Conservation (phyloP, 2,888 invertebrate species). For the Pristionchus entomophagus region DNA sequence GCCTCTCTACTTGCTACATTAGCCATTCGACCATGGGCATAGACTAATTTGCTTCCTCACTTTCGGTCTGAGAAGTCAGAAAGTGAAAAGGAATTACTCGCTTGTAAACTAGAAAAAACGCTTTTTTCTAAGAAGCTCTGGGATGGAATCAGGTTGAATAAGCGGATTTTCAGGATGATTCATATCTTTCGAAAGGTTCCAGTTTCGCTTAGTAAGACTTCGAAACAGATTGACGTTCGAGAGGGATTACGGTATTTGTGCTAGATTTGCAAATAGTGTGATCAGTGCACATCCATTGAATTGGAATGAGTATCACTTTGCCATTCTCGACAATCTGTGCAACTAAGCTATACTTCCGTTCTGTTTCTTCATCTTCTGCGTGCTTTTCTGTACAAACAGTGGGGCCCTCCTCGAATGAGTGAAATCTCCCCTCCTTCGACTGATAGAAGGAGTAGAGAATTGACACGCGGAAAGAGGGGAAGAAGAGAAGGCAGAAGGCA, state of each 20-base stretch:
- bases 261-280: not conserved
- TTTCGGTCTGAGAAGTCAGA: too few relatives aligned
- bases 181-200: not conserved
- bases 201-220: not conserved
- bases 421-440: conserved; percentile 42
- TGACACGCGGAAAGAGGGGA: conserved; percentile 35
- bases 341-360: conserved; percentile 16
- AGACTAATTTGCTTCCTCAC: too few relatives aligned
- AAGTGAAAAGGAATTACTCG: too few relatives aligned
- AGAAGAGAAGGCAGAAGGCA: conserved; percentile 3
- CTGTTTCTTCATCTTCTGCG: conserved; percentile 39
- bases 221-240: not conserved
- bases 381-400: conserved; percentile 43
- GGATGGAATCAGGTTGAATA: too few relatives aligned
- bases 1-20: not conserved
- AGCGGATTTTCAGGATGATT: too few relatives aligned
- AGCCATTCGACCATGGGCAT: not conserved
- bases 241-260: not conserved
- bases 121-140: too few relatives aligned
- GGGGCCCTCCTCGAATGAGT: conserved; percentile 39
- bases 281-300: not conserved
- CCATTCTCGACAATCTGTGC: not conserved
- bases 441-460: conserved; percentile 41
- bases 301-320: not conserved
- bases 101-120: too few relatives aligned